A percentile compares a stretch with the other conserved stretches of the same genome.
phyloP scores from a whole-genome alignment of 2,797 vertebrate genomes.

The Muscicapa striata region DNA sequence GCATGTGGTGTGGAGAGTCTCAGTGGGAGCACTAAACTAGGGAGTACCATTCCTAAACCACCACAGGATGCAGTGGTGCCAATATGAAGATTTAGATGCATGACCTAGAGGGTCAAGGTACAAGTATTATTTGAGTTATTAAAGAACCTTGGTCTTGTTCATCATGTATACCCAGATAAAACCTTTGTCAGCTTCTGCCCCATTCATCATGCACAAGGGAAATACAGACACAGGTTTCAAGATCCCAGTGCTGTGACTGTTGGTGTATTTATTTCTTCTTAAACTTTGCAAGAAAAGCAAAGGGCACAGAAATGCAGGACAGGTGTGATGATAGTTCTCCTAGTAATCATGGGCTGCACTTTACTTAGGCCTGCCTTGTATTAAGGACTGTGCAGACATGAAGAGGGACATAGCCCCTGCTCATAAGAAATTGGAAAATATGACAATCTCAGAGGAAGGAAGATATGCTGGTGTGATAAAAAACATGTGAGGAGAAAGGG shows the following conservation, averaged over 20 bases:
- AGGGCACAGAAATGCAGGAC: background rate
- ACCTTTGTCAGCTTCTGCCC: background rate
- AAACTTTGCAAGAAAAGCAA: background rate
- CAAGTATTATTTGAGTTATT: background rate
- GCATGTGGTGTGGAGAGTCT: background rate
- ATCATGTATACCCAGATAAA: fast-evolving
- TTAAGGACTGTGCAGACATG: background rate
- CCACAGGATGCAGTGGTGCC: background rate
- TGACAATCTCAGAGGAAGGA: background rate
- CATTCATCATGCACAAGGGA: background rate
- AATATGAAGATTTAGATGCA: background rate
- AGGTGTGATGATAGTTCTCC: background rate
- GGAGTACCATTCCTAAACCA: background rate
- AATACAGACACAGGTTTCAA: background rate
- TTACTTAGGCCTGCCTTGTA: background rate
- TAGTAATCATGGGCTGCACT: background rate
- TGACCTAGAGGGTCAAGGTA: background rate
- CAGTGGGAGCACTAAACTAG: background rate
- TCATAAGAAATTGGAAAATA: background rate
- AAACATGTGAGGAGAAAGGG: background rate
- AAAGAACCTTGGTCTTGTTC: background rate
- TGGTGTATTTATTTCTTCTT: background rate
- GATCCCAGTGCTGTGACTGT: background rate
- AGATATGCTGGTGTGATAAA: background rate
- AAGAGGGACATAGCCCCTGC: background rate